Percentiles rank a stretch among this genome's conserved stretches.
These are phyloP conservation scores for Spea hammondii DNA, from an alignment of 2,797 vertebrate species.

Conservation along the genomic window DNA sequence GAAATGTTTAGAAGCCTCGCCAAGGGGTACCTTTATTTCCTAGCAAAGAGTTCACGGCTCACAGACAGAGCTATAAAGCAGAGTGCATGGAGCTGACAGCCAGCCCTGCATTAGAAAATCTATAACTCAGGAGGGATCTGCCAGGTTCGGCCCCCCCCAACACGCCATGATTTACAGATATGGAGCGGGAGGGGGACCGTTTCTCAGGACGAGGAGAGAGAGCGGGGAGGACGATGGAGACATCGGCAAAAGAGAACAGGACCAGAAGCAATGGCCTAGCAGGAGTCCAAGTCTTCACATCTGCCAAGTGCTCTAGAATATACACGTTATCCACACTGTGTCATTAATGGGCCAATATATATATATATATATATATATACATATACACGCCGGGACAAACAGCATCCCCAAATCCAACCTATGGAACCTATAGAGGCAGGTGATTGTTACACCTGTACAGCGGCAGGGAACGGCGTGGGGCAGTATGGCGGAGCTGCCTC, in stretches of 20 bases:
- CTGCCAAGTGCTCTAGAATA: too few species aligned
- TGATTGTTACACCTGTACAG: too few species aligned
- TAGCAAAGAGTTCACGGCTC: conserved; percentile 98
- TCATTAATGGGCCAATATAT: too few species aligned
- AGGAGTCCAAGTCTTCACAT: too few species aligned
- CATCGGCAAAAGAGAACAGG: not conserved
- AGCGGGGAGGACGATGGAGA: not conserved
- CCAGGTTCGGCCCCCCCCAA: conserved; percentile 56
- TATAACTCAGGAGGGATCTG: conserved; percentile 80
- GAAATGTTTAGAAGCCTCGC: conserved; percentile 98
- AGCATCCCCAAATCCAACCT: not conserved
- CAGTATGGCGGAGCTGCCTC: too few species aligned
- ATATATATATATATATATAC: too few species aligned
- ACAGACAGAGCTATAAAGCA: conserved; percentile 96
- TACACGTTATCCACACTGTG: too few species aligned
- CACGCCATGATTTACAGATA: conserved; percentile 46
- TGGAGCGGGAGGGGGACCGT: conserved; percentile 38
- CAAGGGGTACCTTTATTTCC: conserved; percentile 99
- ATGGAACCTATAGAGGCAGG: too few species aligned
- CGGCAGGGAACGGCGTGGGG: too few species aligned
- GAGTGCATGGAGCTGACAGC: conserved; percentile 77
- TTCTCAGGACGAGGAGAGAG: conserved; percentile 17
- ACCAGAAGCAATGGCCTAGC: not conserved
- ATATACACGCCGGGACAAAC: not conserved
- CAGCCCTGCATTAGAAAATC: conserved; percentile 78